Evolutionary conservation across 2,797 vertebrate species (phyloP).

Genomic region (Chelon labrosus): DNA sequence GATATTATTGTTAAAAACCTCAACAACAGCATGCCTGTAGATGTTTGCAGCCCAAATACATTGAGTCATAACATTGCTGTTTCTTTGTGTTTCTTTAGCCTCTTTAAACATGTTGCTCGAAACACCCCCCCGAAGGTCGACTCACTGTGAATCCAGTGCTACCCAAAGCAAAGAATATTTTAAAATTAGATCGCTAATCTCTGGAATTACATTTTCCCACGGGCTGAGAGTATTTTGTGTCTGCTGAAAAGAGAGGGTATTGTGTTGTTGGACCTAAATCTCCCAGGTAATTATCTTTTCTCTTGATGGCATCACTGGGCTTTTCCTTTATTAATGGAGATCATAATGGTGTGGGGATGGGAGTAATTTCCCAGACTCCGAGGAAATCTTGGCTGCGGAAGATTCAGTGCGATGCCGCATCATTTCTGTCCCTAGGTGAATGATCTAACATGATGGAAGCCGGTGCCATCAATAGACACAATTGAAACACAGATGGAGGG

Average conservation of each 20-base stretch:
- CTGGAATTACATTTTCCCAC: conserved; percentile 36
- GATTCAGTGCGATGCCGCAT: conserved; percentile 55
- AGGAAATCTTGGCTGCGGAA: conserved; percentile 67
- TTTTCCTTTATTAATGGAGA: conserved; percentile 73
- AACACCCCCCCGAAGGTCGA: conserved; percentile 20
- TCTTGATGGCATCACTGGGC: conserved; percentile 68
- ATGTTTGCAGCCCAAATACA: conserved; percentile 2
- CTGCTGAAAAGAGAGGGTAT: conserved; percentile 36
- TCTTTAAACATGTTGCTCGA: conserved; percentile 32
- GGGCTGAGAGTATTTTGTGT: conserved; percentile 32
- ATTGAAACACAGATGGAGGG: conserved; percentile 33
- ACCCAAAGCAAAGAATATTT: conserved; percentile 46
- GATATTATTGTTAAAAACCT: conserved; percentile 12
- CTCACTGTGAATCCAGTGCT: conserved; percentile 28
- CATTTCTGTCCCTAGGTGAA: conserved; percentile 46
- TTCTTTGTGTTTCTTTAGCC: not conserved
- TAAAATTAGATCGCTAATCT: conserved; percentile 58
- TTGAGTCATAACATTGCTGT: conserved; percentile 5
- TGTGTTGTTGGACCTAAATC: conserved; percentile 66
- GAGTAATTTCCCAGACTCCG: conserved; percentile 60
- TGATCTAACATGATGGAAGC: conserved; percentile 43
- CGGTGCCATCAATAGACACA: conserved; percentile 27
- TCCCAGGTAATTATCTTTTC: conserved; percentile 69
- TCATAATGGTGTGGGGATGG: conserved; percentile 60
- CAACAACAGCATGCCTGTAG: not conserved